Percentiles rank a stretch among this genome's conserved stretches.
These are phyloP conservation scores for Drosophila athabasca DNA, from an alignment of 1,140 invertebrate genomes.

Conservation along the genomic window DNA sequence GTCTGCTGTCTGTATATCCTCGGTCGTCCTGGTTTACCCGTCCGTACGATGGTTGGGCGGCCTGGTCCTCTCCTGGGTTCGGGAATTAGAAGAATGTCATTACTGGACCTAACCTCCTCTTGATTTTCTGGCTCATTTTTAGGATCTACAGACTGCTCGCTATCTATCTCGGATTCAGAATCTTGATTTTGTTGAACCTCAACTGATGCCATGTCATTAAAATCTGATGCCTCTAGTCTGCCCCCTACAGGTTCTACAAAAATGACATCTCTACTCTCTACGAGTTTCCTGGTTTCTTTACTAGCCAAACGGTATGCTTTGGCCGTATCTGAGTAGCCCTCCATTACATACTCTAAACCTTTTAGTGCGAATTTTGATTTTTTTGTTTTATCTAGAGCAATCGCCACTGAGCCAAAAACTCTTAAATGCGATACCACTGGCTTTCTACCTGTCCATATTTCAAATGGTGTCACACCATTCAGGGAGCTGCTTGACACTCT, in stretches of 20 bases:
- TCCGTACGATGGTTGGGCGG: too few species aligned
- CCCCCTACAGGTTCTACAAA: neutral
- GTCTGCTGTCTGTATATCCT: neutral
- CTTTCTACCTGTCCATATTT: neutral
- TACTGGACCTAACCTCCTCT: neutral
- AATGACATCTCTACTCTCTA: neutral
- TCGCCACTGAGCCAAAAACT: too few species aligned
- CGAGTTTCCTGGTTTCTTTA: neutral
- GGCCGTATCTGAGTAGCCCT: neutral
- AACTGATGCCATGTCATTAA: neutral
- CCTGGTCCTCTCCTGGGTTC: neutral
- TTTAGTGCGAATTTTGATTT: too few species aligned
- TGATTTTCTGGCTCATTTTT: too few species aligned
- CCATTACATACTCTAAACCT: constrained; percentile 1
- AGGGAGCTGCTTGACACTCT: too few species aligned
- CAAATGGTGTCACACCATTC: neutral
- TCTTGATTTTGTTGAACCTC: too few species aligned
- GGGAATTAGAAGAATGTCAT: neutral
- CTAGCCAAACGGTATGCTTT: neutral
- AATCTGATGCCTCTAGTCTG: neutral
- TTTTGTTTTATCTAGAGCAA: too few species aligned
- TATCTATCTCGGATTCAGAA: too few species aligned
- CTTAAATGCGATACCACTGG: too few species aligned
- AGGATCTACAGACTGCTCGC: too few species aligned
- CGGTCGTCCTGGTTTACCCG: neutral